Evolutionary conservation across 1,140 invertebrate species (phyloP), one percentile per base, ranked within the genome.

Genomic region (Calycopis cecrops): DNA sequence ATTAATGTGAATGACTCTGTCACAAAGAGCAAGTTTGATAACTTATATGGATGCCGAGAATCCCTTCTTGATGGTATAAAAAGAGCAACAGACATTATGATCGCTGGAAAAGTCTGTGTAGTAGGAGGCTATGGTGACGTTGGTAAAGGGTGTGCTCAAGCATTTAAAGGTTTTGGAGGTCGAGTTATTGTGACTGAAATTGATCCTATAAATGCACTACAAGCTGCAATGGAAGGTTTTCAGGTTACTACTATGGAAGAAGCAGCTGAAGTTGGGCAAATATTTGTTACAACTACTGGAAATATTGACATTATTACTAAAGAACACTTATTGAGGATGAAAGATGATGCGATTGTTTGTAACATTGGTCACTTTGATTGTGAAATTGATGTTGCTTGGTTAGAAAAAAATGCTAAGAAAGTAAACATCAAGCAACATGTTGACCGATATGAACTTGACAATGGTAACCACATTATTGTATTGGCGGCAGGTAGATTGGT

Each of bases 11-110:
- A 99, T 82, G 98, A 99, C 85, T 98, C 97, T 8, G 98, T 99
- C 0, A 99, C 98, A 11, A 99, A 99, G 90, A 99, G 97, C 87
- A 99, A 99, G 90, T 99, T 99, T 89, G 99, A 99, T 85, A 99
- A 99, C 83, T 87, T 99, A 21, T 99, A 99, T 88, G 99, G 99
- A 60, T 99, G 98, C 74, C 92, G 98, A 53, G 99, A 99, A 86
- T 99, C 98, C 1, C 88, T 99, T 8, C 94, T 98, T 62, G 99
- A 99, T 90, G 99, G 99, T 55, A 98, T 99, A 65, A 99, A 99
- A 87, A 91, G 98, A 65, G 99, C 99, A 40, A 99, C 98, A 28
- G 98, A 99, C 79, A 94, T 99, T 6, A 99, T 99, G 98, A 92
- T 99, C 60, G 98, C 99, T 61, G 99, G 98, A 12, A 99, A 99